Evolutionary conservation across 1,140 invertebrate species (phyloP).

Genomic region (Drosophila miranda): DNA sequence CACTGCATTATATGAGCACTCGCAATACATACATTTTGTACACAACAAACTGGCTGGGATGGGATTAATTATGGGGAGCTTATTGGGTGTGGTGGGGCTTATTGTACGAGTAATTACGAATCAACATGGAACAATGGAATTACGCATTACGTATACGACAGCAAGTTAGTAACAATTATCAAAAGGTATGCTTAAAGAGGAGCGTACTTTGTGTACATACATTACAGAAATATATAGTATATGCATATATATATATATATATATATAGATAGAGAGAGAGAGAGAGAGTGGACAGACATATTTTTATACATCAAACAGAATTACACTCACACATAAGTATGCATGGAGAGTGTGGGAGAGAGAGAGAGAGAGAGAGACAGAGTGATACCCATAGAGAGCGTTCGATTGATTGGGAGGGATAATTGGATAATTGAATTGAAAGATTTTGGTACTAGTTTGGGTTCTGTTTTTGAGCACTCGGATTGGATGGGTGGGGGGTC

Average conservation of each 20-base stretch:
- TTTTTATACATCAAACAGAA: background rate
- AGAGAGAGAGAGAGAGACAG: conserved; percentile 13
- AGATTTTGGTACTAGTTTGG: conserved; percentile 13
- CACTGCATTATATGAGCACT: conserved; percentile 13
- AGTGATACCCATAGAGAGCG: background rate
- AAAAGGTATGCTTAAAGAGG: conserved; percentile 56
- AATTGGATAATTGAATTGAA: conserved; percentile 35
- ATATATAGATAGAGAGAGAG: conserved; percentile 28
- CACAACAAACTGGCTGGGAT: conserved; percentile 45
- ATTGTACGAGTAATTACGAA: conserved; percentile 38
- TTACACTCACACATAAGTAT: no score
- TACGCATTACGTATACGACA: conserved; percentile 69
- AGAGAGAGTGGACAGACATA: conserved; percentile 13
- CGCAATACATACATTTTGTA: conserved; percentile 36
- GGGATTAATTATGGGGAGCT: conserved; percentile 27
- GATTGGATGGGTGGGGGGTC: conserved; percentile 26
- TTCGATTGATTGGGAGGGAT: conserved; percentile 11
- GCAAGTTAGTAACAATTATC: conserved; percentile 72
- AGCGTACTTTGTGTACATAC: conserved; percentile 57
- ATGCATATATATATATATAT: conserved; percentile 30
- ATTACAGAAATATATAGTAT: conserved; percentile 19
- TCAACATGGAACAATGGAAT: conserved; percentile 66
- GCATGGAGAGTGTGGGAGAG: background rate
- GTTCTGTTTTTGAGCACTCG: conserved; percentile 38
- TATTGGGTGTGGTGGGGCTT: conserved; percentile 28